A percentile compares a stretch with the other conserved stretches of the same genome.
These are phyloP conservation scores for Passer domesticus DNA, from an alignment of 2,113 vertebrate genomes.

Conservation along the genomic window DNA sequence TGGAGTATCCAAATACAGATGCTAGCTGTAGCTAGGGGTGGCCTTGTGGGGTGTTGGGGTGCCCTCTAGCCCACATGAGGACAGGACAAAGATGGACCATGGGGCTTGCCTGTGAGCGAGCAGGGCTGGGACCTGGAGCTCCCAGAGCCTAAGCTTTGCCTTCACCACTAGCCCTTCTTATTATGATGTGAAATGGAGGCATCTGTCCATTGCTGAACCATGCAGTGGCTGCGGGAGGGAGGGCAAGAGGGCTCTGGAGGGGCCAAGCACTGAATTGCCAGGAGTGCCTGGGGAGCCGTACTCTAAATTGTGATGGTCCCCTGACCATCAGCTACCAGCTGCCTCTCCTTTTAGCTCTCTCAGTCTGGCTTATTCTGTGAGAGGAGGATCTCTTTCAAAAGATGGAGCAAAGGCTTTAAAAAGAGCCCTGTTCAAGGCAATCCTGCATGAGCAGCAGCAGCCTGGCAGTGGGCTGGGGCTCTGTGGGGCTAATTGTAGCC, in stretches of 20 bases:
- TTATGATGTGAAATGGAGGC: conserved; percentile 38
- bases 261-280: neutral
- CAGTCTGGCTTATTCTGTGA: neutral
- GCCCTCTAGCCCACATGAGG: neutral
- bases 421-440: neutral
- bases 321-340: neutral
- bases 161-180: neutral
- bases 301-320: neutral
- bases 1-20: neutral
- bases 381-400: neutral
- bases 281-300: neutral
- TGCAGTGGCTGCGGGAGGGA: neutral
- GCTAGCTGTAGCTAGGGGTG: neutral
- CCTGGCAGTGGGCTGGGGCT: neutral
- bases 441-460: neutral
- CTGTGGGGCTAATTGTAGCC: conserved; percentile 41
- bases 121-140: neutral
- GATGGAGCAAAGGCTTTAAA: neutral
- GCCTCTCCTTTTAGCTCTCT: neutral
- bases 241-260: neutral
- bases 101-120: neutral
- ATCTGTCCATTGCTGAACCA: neutral
- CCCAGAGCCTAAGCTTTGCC: neutral
- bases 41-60: neutral
- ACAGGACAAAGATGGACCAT: neutral